Evolutionary conservation across 1,140 invertebrate genomes (phyloP).

Genomic region (Ectropis grisescens): DNA sequence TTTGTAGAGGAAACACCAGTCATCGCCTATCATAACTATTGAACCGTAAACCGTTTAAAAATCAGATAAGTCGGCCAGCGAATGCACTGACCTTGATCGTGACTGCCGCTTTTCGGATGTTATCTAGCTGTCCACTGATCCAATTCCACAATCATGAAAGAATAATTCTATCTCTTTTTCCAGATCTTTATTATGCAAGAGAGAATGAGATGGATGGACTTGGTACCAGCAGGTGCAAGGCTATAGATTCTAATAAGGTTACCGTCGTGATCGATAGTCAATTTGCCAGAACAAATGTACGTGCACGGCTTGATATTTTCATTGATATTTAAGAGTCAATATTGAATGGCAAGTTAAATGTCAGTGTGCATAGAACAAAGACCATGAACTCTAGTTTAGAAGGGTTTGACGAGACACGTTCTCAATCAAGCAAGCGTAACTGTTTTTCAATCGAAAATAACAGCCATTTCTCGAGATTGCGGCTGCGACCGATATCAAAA

Average conservation of each 20-base stretch:
- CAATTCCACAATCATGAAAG: not conserved
- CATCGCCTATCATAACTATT: too few species aligned
- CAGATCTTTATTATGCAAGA: too few species aligned
- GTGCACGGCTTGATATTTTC: not conserved
- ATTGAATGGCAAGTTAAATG: slow-evolving; percentile 14
- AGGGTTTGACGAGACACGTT: slow-evolving; percentile 4
- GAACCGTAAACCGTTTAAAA: too few species aligned
- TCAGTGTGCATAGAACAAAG: slow-evolving; percentile 13
- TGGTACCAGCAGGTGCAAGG: slow-evolving; percentile 17
- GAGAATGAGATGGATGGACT: not conserved
- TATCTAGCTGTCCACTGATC: not conserved
- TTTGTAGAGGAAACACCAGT: too few species aligned
- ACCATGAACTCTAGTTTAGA: slow-evolving; percentile 22
- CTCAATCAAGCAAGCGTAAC: not conserved
- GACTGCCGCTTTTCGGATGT: slow-evolving; percentile 6
- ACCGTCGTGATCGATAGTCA: slow-evolving; percentile 11
- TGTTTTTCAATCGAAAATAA: not conserved
- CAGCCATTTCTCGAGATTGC: not conserved
- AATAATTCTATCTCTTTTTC: not conserved
- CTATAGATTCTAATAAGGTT: slow-evolving; percentile 13
- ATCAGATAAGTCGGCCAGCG: slow-evolving; percentile 24
- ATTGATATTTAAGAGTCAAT: slow-evolving; percentile 3
- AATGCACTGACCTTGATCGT: slow-evolving; percentile 25
- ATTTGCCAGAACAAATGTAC: not conserved
- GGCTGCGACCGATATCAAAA: not conserved